Base-by-base conservation (phyloP, 64 coral and sea anemone species). In the Actinia equina region DNA sequence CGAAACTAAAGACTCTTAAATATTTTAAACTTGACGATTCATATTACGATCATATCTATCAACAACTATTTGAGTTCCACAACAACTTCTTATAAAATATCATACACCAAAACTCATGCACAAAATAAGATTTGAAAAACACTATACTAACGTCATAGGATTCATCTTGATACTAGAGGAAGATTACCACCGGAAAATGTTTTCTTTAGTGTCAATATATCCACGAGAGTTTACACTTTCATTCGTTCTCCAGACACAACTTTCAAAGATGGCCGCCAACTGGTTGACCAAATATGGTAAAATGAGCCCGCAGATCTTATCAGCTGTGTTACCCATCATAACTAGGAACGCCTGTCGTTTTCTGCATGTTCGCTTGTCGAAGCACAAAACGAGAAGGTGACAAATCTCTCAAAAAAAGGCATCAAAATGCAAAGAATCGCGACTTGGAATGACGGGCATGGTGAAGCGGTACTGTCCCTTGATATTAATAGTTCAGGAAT, bases 91-190 rank as follows among this genome's bases (percentile, higher is more conserved):
- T 23, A 65, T 23, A 23, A 65, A 65, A 65, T 37, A 37, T 65
- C n/a, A 65, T 65, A 23, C 22, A 65, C 19, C 69, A 74, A 37
- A 74, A 74, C 20, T 0, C n/a, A 74, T 0, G 10, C 1, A 74
- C n/a, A 74, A 74, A 15, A 74, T 74, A 30, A 74, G 41, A 12
- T 14, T 74, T 13, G 13, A 74, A 74, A 41, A 74, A 74, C 27
- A 54, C 12, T 5, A 83, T 90, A 99, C 97, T 86, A 86, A 95
- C 97, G 97, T 99, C 91, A 99, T 89, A 59, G 97, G 97, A 86
- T 99, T 99, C 97, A 99, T 99, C 52, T 71, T 86, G 49, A 12
- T 76, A 4, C 14, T n/a, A 74, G 26, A 74, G 5, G 69, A 30
- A 44, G 17, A 46, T 17, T 44, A 30, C n/a, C n/a, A 41, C 7